Evolutionary conservation across 2,888 invertebrate genomes (phyloP), one percentile per base, ranked within the genome.

Genomic region (Rotaria sp.): DNA sequence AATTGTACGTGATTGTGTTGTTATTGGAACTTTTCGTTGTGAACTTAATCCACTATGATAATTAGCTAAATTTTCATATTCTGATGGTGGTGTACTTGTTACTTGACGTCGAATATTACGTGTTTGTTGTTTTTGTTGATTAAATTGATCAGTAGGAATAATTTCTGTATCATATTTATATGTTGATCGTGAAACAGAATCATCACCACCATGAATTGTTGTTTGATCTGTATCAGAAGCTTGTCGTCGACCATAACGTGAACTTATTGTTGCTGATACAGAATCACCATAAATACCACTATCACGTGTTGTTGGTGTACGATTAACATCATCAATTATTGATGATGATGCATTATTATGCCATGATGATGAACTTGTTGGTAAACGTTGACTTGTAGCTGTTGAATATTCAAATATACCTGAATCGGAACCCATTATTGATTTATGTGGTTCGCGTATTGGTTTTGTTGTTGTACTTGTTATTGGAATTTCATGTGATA

Each of bases 381-480:
- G 35, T 35, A 18, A 21, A 35, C 13, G 35, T 21, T 67, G 30
- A 67, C 35, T 67, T n/a, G 26, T 41, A 38, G 45, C n/a, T 45
- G 80, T n/a, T 80, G 26, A 35, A n/a, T 52, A 24, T 52, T 80
- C 80, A n/a, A 80, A 80, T 45, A 80, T 24, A 45, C 80, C 80
- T 15, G 45, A 45, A 80, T 80, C 80, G 4, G 21, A 21, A 67
- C 35, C 30, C 18, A 38, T 30, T 15, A 35, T 18, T 0, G 45
- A n/a, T 41, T 45, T 80, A 80, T 41, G 38, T 45, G 38, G 45
- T 7, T 80, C 45, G 26, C 24, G 38, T 11, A 10, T 26, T 41
- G 80, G 38, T 80, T 80, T 80, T 45, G 45, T 80, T 80, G n/a
- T 80, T 80, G 38, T 41, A 11, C 24, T 38, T n/a, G 45, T n/a